Evolutionary conservation across 2,888 invertebrate species (phyloP).

Genomic region (Eurois occulta): DNA sequence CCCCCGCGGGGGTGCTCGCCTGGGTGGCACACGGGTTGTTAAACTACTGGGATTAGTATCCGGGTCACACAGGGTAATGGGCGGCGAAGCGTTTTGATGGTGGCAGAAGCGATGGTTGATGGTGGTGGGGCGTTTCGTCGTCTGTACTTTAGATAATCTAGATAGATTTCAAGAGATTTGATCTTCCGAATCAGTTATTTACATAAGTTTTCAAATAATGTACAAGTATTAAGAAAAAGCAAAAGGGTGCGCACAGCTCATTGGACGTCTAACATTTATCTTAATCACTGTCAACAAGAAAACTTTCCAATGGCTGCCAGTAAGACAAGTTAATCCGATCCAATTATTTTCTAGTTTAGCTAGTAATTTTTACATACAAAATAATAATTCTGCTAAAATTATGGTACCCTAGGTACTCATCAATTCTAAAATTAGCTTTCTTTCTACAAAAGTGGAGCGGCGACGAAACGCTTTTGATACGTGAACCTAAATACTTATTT

Average conservation of each 20-base stretch:
- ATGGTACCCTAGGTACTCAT: slow-evolving; percentile 9
- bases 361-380: not conserved
- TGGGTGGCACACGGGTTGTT: slow-evolving; percentile 74
- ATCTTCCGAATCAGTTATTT: not conserved
- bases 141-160: not conserved
- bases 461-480: slow-evolving; percentile 21
- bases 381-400: slow-evolving; percentile 1
- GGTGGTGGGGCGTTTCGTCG: slow-evolving; percentile 34
- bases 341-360: not conserved
- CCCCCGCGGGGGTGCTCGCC: slow-evolving; percentile 96
- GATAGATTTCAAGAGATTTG: not conserved
- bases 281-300: not conserved
- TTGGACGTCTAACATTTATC: not conserved
- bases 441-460: slow-evolving; percentile 6
- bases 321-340: not conserved
- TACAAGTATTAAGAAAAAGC: not conserved
- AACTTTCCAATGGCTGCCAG: not conserved
- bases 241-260: not conserved
- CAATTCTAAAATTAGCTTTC: not conserved
- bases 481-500: slow-evolving; percentile 28
- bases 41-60: slow-evolving; percentile 63
- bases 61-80: slow-evolving; percentile 53
- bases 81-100: slow-evolving; percentile 36
- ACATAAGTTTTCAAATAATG: not conserved
- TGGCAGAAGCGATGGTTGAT: slow-evolving; percentile 33